Evolutionary conservation across 2,888 invertebrate species (phyloP).

Genomic region (Melinaea marsaeus): DNA sequence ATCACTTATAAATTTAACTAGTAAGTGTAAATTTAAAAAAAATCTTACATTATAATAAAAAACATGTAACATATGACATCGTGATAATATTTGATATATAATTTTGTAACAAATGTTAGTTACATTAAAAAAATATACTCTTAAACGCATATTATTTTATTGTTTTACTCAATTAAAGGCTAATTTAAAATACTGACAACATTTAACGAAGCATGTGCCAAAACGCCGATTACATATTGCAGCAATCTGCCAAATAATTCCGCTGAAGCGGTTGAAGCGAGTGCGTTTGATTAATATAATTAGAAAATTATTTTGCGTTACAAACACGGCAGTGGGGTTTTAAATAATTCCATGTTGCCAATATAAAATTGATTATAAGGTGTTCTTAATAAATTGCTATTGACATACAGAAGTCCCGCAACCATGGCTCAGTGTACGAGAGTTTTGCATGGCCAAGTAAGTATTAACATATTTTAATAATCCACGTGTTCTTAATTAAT

Average conservation of each 20-base stretch:
- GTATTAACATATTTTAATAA: constrained; percentile 38
- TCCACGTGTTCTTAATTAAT: constrained; percentile 41
- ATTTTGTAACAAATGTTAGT: no score
- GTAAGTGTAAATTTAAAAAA: no score
- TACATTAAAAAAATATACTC: no score
- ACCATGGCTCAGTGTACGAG: constrained; percentile 87
- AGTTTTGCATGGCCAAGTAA: constrained; percentile 88
- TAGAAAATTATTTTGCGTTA: constrained; percentile 40
- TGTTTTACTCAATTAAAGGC: not conserved
- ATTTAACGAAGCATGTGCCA: constrained; percentile 31
- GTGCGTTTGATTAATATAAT: constrained; percentile 33
- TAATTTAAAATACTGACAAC: constrained; percentile 24
- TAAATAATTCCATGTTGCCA: constrained; percentile 63
- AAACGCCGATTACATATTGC: constrained; percentile 29
- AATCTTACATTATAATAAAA: no score
- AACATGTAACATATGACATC: no score
- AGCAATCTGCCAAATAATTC: constrained; percentile 38
- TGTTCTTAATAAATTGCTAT: constrained; percentile 43
- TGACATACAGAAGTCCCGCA: constrained; percentile 60
- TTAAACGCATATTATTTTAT: not conserved
- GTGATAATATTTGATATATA: no score
- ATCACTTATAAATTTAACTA: no score
- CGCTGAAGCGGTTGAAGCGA: constrained; percentile 44
- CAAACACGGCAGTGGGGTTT: constrained; percentile 40
- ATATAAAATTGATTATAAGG: constrained; percentile 47